Evolutionary conservation across 1,140 invertebrate genomes (phyloP), one percentile per base, ranked within the genome.

Genomic region (Eciton burchellii): DNA sequence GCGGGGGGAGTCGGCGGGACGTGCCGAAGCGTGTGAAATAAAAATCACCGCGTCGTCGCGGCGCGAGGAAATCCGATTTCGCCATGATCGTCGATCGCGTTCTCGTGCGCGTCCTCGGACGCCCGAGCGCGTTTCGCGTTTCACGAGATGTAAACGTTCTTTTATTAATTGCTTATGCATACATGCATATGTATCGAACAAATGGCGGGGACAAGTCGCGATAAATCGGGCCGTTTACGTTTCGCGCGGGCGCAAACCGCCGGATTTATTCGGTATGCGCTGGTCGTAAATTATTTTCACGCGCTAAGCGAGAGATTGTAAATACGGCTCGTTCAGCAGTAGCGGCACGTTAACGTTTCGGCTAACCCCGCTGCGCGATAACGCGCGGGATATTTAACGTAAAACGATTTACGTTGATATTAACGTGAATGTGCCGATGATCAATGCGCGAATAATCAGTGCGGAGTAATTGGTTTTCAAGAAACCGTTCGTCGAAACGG

Each of bases 271-370:
- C 43, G 24, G 21, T 24, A 35, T 45, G 63, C 54, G 70, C 12
- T 21, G 74, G 49, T 35, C 56, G 56, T 79, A 70, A 79, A 70
- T 79, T 68, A 79, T 79, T 79, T 70, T 79, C 63, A 79, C 74
- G 70, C 49, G 49, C n/a, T 24, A 68, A 66, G 56, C 63, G 74
- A 56, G 63, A 79, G 56, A n/a, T 70, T 79, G 49, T 70, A 79
- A 79, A 79, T 68, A 77, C 70, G n/a, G 49, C 29, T 54, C 62
- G 66, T 74, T 62, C 57, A 43, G 62, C 57, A n/a, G n/a, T 12
- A 49, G 52, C 24, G 49, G 26, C 24, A 26, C 26, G 66, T 66
- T 77, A 77, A 63, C 62, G 43, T 70, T 56, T 12, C 43, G 70
- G 21, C 26, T 35, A 21, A 35, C 43, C 45, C 19, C 2, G 56